These are phyloP conservation scores for Agriopis leucophaearia DNA, from an alignment of 2,888 invertebrate species.

Conservation along the genomic window DNA sequence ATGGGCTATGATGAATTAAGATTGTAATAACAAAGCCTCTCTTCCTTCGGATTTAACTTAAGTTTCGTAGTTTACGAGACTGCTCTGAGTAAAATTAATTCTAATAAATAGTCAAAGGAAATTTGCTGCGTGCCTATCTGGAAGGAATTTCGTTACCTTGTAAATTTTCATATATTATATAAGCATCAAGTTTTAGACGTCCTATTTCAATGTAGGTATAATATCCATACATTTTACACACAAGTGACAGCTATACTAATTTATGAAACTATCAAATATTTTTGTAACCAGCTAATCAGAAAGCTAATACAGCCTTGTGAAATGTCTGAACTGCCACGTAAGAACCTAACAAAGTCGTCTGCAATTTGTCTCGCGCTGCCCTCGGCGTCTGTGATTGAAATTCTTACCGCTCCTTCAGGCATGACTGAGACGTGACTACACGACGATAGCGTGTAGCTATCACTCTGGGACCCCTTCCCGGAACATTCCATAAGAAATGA, in stretches of 20 bases:
- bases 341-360: constrained; percentile 60
- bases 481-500: constrained; percentile 35
- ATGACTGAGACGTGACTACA: constrained; percentile 55
- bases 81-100: constrained; percentile 43
- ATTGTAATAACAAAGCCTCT: constrained; percentile 37
- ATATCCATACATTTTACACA: neutral
- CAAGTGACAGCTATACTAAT: neutral
- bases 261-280: neutral
- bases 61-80: constrained; percentile 39
- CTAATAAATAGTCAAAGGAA: constrained; percentile 42
- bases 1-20: constrained; percentile 36
- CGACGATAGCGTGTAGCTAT: constrained; percentile 42
- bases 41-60: constrained; percentile 34
- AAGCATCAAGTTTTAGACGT: constrained; percentile 8
- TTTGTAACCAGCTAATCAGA: constrained; percentile 14
- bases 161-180: constrained; percentile 17
- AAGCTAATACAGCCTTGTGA: constrained; percentile 37
- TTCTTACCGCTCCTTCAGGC: constrained; percentile 64
- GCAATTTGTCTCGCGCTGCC: constrained; percentile 67
- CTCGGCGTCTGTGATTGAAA: constrained; percentile 65
- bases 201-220: neutral
- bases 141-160: constrained; percentile 16
- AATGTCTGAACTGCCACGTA: constrained; percentile 47
- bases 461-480: constrained; percentile 26
- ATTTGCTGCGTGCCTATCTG: constrained; percentile 30